Evolutionary conservation across 2,113 vertebrate genomes (phyloP).

Genomic region (Alexandromys fortis): DNA sequence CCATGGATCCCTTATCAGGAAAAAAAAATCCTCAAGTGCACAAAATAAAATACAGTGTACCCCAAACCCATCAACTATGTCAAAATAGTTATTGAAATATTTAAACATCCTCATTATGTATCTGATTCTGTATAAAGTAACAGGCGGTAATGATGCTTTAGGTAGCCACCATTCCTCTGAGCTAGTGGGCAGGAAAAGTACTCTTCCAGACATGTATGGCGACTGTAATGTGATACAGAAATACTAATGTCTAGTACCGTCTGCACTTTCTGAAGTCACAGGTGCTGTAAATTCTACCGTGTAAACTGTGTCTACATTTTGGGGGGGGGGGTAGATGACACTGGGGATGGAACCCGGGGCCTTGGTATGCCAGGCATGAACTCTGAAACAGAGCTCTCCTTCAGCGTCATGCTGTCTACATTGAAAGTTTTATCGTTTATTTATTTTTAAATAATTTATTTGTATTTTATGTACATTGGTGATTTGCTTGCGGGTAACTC

Average conservation of each 20-base stretch:
- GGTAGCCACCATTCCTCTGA: not conserved
- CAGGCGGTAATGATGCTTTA: not conserved
- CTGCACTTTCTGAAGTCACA: not conserved
- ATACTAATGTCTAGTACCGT: not conserved
- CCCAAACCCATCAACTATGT: not conserved
- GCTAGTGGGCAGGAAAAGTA: not conserved
- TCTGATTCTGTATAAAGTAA: not conserved
- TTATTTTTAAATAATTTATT: not conserved
- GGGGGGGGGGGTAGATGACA: accelerated
- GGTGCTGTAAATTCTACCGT: not conserved
- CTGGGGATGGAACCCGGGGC: not conserved
- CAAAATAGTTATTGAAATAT: not conserved
- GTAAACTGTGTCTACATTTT: not conserved
- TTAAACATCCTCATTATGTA: not conserved
- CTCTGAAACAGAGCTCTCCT: not conserved
- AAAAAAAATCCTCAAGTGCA: not conserved
- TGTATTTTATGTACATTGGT: too few relatives aligned
- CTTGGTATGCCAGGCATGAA: not conserved
- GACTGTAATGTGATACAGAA: not conserved
- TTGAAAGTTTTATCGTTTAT: too few relatives aligned
- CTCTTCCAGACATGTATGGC: not conserved
- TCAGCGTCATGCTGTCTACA: not conserved
- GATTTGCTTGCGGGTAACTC: too few relatives aligned
- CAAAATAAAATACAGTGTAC: conserved; percentile 15
- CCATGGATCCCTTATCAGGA: not conserved